Percentiles rank a stretch among this genome's conserved stretches.
Conservation (phyloP, 2,888 invertebrate species). For the Gymnocheta viridis region DNA sequence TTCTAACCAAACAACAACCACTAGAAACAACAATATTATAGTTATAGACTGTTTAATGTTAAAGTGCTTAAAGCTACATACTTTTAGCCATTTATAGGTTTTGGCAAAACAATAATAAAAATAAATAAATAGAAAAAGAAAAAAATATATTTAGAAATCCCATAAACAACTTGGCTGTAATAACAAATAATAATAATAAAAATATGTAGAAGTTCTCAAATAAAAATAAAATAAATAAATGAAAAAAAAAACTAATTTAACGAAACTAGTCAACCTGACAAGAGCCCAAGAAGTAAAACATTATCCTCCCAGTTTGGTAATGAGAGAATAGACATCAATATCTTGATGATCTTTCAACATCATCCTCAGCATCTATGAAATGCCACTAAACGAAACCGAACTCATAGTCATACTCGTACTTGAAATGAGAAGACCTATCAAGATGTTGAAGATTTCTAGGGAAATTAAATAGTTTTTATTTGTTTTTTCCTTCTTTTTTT, state of each 20-base stretch:
- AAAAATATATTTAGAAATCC: slow-evolving; percentile 21
- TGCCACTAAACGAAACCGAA: slow-evolving; percentile 22
- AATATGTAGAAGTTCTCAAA: slow-evolving; percentile 26
- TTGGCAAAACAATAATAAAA: slow-evolving; percentile 30
- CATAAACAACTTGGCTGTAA: slow-evolving; percentile 38
- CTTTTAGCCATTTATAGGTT: slow-evolving; percentile 59
- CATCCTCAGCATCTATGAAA: slow-evolving; percentile 21
- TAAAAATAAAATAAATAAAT: background rate
- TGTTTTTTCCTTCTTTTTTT: background rate
- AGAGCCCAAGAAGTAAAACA: slow-evolving; percentile 28
- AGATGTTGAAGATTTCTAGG: slow-evolving; percentile 59
- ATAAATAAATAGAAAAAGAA: background rate
- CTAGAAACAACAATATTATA: slow-evolving; percentile 37
- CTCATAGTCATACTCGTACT: background rate
- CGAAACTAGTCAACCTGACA: slow-evolving; percentile 24
- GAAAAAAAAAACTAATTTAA: slow-evolving; percentile 8
- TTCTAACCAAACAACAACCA: slow-evolving; percentile 30
- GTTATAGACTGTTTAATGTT: slow-evolving; percentile 49
- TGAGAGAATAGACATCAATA: slow-evolving; percentile 56
- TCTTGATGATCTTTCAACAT: slow-evolving; percentile 60
- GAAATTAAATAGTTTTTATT: slow-evolving; percentile 54
- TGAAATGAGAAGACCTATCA: slow-evolving; percentile 5
- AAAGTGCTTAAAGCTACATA: slow-evolving; percentile 55
- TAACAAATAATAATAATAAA: slow-evolving; percentile 46
- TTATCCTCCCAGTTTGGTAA: slow-evolving; percentile 60